Percentiles rank a stretch among this genome's conserved stretches.
These are phyloP conservation scores for Chaetops frenatus DNA, from an alignment of 2,113 vertebrate species.

Conservation along the genomic window DNA sequence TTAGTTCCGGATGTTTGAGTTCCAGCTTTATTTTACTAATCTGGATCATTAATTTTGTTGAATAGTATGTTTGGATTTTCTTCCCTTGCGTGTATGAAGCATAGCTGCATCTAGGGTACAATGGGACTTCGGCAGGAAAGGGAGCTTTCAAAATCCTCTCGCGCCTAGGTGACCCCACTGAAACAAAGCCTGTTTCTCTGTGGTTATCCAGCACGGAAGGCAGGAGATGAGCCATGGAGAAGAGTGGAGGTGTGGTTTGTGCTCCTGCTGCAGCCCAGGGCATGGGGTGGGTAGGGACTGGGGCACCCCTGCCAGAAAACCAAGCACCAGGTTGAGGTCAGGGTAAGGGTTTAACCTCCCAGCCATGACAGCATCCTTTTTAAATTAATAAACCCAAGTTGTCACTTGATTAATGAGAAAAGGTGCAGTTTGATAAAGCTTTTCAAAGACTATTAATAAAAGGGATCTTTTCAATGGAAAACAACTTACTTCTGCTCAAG, in stretches of 20 bases:
- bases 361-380: neutral
- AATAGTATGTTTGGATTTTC: neutral
- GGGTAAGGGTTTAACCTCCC: neutral
- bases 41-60: conserved; percentile 43
- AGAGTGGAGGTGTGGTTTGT: neutral
- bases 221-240: neutral
- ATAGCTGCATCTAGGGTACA: neutral
- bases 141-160: neutral
- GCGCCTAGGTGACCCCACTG: neutral
- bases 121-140: neutral
- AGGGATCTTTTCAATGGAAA: neutral
- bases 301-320: fast-evolving
- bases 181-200: neutral
- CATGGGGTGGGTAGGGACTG: fast-evolving
- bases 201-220: neutral
- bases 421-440: neutral
- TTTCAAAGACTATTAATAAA: neutral
- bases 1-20: conserved; percentile 27
- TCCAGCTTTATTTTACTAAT: conserved; percentile 47
- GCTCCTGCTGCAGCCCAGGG: neutral
- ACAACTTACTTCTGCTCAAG: neutral
- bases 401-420: neutral
- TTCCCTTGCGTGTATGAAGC: neutral
- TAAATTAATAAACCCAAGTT: neutral
- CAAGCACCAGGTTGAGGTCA: neutral